Conservation (phyloP, 1,140 invertebrate genomes). For the Zaprionus inermis region DNA sequence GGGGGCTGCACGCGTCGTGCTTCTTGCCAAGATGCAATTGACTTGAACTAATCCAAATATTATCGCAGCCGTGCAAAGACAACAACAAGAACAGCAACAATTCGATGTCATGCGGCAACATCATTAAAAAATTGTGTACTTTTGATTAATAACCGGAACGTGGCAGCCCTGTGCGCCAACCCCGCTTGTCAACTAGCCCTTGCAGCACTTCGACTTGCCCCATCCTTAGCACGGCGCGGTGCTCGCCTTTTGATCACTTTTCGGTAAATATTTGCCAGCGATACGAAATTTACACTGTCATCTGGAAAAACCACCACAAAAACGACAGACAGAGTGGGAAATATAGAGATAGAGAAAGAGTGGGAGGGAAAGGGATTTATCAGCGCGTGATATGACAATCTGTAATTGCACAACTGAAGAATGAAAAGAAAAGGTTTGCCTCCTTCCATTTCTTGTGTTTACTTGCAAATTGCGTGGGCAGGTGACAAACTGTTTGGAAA, state of each 20-base stretch:
- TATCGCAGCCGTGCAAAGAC: conserved; percentile 70
- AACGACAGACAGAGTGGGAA: not conserved
- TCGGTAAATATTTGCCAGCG: conserved; percentile 70
- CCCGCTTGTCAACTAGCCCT: not conserved
- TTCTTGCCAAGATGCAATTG: conserved; percentile 71
- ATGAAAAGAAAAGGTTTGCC: conserved; percentile 32
- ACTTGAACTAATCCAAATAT: conserved; percentile 83
- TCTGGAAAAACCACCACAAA: conserved; percentile 25
- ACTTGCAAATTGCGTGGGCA: conserved; percentile 67
- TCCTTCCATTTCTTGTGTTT: conserved; percentile 35
- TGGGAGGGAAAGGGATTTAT: conserved; percentile 44
- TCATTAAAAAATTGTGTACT: conserved; percentile 75
- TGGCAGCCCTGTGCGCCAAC: conserved; percentile 10
- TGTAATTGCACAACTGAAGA: conserved; percentile 44
- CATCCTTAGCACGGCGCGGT: conserved; percentile 28
- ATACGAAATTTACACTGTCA: conserved; percentile 55
- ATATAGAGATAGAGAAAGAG: not conserved
- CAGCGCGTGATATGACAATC: conserved; percentile 57
- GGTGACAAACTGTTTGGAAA: conserved; percentile 40
- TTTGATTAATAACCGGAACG: conserved; percentile 79
- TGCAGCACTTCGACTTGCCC: not conserved
- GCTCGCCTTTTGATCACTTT: conserved; percentile 66
- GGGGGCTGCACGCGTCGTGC: conserved; percentile 56
- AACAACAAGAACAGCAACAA: conserved; percentile 48
- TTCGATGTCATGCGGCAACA: conserved; percentile 63